Evolutionary conservation across 2,113 vertebrate species (phyloP).

Genomic region (Vidua macroura): DNA sequence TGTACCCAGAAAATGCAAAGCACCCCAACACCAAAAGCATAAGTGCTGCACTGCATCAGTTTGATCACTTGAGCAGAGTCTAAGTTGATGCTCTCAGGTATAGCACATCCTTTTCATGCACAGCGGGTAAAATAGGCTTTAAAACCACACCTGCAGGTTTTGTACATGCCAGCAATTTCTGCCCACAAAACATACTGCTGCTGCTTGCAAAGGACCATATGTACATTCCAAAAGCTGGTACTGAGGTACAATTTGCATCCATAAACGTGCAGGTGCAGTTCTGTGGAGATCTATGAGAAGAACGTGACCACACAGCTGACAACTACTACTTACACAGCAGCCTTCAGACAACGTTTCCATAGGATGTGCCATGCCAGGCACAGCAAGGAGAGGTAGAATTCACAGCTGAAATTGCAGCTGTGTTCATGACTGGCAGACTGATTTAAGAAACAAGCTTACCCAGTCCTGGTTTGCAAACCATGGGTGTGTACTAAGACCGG

Average conservation of each 20-base stretch:
- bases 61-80: not conserved
- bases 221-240: not conserved
- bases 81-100: not conserved
- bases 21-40: not conserved
- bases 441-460: not conserved
- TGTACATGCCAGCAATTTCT: not conserved
- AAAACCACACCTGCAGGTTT: slow-evolving; percentile 25
- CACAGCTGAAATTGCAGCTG: not conserved
- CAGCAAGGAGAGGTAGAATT: not conserved
- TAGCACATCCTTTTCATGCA: fast-evolving
- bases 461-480: not conserved
- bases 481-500: not conserved
- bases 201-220: not conserved
- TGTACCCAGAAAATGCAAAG: not conserved
- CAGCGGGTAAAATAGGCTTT: not conserved
- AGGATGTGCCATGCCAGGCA: not conserved
- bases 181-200: not conserved
- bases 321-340: not conserved
- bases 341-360: not conserved
- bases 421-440: not conserved
- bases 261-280: not conserved
- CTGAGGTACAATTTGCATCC: not conserved
- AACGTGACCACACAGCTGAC: not conserved
- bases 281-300: not conserved
- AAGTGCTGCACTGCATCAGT: not conserved